phyloP scores from a whole-genome alignment of 2,888 invertebrate species.

The Torymus texanus region DNA sequence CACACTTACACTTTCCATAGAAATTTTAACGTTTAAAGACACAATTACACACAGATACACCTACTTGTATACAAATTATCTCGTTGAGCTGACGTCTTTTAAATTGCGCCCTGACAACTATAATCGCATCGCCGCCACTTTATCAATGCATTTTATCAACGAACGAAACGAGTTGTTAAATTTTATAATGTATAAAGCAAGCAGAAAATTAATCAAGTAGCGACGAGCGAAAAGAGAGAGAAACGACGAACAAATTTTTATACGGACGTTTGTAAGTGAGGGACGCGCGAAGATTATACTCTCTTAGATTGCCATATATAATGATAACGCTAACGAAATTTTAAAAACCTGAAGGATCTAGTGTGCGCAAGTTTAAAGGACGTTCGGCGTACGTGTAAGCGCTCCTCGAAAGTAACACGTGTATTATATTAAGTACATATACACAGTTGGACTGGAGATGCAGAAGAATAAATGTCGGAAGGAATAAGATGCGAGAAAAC shows the following conservation, averaged over 20 bases:
- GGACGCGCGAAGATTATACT: neutral
- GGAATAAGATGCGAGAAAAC: neutral
- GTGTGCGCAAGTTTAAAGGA: conserved; percentile 52
- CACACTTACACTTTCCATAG: conserved; percentile 15
- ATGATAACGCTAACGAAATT: neutral
- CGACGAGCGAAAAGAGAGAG: neutral
- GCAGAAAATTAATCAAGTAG: neutral
- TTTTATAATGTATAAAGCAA: conserved; percentile 50
- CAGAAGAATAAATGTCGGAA: neutral
- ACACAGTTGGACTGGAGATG: neutral
- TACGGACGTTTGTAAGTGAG: conserved; percentile 36
- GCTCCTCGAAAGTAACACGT: conserved; percentile 42
- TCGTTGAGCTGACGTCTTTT: conserved; percentile 46
- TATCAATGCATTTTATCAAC: conserved; percentile 36
- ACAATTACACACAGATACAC: neutral
- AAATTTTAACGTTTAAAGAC: conserved; percentile 27
- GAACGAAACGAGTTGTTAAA: conserved; percentile 26
- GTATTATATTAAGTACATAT: conserved; percentile 15
- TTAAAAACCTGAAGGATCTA: conserved; percentile 22
- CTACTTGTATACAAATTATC: conserved; percentile 8
- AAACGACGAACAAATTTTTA: conserved; percentile 40
- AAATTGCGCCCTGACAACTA: conserved; percentile 31
- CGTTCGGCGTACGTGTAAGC: conserved; percentile 15
- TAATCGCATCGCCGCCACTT: conserved; percentile 14
- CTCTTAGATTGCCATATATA: conserved; percentile 1